A percentile compares a stretch with the other conserved stretches of the same genome.
Conservation (phyloP, 2,113 vertebrate species). For the Rhodinocichla rosea region DNA sequence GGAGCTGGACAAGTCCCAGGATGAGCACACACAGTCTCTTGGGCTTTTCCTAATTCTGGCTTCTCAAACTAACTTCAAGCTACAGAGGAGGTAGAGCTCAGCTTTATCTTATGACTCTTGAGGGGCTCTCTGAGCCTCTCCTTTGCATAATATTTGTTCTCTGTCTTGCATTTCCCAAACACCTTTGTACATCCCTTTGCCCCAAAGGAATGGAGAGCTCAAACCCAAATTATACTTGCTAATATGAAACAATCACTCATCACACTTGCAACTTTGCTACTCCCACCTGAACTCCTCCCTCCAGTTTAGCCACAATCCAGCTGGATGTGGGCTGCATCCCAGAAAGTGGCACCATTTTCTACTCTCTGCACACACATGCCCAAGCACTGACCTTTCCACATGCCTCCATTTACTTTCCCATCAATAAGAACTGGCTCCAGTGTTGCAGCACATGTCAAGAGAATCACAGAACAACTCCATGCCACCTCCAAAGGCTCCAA, state of each 20-base stretch:
- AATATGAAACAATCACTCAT: background rate
- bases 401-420: background rate
- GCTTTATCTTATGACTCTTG: background rate
- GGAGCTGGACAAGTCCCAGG: background rate
- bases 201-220: background rate
- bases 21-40: background rate
- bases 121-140: background rate
- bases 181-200: background rate
- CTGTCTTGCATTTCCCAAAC: background rate
- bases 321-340: background rate
- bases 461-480: background rate
- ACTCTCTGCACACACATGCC: background rate
- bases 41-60: background rate
- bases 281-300: background rate
- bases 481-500: fast-evolving
- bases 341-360: background rate
- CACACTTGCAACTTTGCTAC: background rate
- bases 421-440: background rate
- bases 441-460: background rate
- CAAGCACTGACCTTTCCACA: background rate
- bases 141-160: background rate
- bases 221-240: background rate
- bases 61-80: background rate
- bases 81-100: background rate
- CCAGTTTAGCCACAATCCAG: background rate